A percentile compares a stretch with the other conserved stretches of the same genome.
Evolutionary conservation across 2,113 vertebrate genomes (phyloP).

Genomic region (Muntiacus muntjak): DNA sequence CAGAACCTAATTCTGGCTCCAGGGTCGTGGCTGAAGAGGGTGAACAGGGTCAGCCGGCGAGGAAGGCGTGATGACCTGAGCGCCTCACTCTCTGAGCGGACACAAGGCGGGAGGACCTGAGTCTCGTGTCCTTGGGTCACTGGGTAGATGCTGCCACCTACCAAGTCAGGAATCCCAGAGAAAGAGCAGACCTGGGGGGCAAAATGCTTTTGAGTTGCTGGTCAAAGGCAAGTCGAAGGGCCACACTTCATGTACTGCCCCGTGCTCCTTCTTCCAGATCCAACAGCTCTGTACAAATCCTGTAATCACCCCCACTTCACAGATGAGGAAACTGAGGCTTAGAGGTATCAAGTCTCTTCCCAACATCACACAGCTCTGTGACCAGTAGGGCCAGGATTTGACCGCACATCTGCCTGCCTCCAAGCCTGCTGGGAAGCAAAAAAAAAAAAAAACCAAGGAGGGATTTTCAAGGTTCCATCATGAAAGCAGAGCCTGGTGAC

Average conservation of each 20-base stretch:
- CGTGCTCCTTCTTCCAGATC: neutral
- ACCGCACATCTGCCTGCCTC: neutral
- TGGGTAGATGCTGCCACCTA: neutral
- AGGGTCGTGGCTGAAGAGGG: neutral
- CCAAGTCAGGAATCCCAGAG: neutral
- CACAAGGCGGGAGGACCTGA: too few species aligned
- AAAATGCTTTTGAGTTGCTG: neutral
- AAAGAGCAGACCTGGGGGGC: neutral
- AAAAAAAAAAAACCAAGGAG: neutral
- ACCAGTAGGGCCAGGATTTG: neutral
- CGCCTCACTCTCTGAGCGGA: rapidly evolving
- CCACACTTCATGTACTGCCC: rapidly evolving
- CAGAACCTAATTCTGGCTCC: rapidly evolving
- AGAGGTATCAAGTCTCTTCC: neutral
- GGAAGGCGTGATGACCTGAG: rapidly evolving
- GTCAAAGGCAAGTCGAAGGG: neutral
- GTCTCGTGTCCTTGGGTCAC: neutral
- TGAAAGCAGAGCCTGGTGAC: neutral
- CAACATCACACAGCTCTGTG: neutral
- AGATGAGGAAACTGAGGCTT: neutral
- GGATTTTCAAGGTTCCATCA: neutral
- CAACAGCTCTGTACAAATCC: neutral
- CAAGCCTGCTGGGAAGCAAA: neutral
- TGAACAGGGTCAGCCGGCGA: rapidly evolving
- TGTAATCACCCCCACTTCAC: neutral